Evolutionary conservation across 2,113 vertebrate genomes (phyloP).

Genomic region (Plestiodon gilberti): DNA sequence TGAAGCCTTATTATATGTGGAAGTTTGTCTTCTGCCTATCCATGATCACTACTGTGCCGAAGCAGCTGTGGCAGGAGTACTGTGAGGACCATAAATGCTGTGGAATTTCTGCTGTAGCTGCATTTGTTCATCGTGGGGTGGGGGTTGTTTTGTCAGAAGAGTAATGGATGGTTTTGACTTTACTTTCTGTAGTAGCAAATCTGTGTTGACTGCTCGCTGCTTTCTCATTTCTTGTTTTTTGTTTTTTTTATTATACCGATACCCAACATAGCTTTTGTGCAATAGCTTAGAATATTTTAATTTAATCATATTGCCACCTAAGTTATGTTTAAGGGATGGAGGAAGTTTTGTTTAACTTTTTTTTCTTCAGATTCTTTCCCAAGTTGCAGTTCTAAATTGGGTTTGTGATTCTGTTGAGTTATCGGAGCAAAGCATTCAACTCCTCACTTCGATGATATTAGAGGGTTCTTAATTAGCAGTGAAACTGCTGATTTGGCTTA

Average conservation of each 20-base stretch:
- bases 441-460: slow-evolving; percentile 64
- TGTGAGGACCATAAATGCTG: slow-evolving; percentile 62
- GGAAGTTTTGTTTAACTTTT: slow-evolving; percentile 53
- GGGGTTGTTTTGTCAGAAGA: slow-evolving; percentile 47
- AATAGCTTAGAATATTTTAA: slow-evolving; percentile 91
- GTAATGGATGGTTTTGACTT: slow-evolving; percentile 50
- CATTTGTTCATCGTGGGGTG: slow-evolving; percentile 45
- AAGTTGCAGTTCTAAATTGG: slow-evolving; percentile 84
- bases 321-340: slow-evolving; percentile 83
- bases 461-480: slow-evolving; percentile 66
- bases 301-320: slow-evolving; percentile 88
- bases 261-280: slow-evolving; percentile 88
- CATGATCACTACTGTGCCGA: slow-evolving; percentile 64
- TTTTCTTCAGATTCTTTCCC: slow-evolving; percentile 87
- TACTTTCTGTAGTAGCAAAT: slow-evolving; percentile 37
- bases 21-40: slow-evolving; percentile 73
- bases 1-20: slow-evolving; percentile 86
- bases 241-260: slow-evolving; percentile 80
- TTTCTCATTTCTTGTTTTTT: slow-evolving; percentile 62
- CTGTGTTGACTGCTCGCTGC: slow-evolving; percentile 65
- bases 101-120: slow-evolving; percentile 52
- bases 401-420: slow-evolving; percentile 77
- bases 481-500: slow-evolving; percentile 46
- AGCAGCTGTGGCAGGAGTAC: slow-evolving; percentile 63
- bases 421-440: slow-evolving; percentile 65